Percentiles rank a stretch among this genome's conserved stretches.
phyloP scores from a whole-genome alignment of 2,888 invertebrate species.

The Athalia cordata region DNA sequence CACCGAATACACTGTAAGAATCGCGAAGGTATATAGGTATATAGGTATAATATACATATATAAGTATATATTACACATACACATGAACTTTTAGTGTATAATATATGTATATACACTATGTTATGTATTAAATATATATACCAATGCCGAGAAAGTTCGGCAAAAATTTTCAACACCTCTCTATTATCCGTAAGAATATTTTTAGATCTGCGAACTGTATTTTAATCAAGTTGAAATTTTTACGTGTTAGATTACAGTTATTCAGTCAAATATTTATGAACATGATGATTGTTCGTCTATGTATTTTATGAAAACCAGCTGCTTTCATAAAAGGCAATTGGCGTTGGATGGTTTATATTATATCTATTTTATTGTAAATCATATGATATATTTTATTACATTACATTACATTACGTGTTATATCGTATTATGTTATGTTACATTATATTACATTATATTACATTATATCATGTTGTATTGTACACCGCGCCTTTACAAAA shows the following conservation, averaged over 20 bases:
- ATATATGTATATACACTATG: too few species aligned
- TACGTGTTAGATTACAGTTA: too few species aligned
- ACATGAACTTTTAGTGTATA: too few species aligned
- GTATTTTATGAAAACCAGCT: constrained; percentile 23
- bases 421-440: constrained; percentile 69
- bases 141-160: too few species aligned
- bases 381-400: constrained; percentile 26
- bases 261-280: too few species aligned
- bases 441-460: constrained; percentile 61
- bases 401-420: neutral
- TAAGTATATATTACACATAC: too few species aligned
- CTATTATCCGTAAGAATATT: too few species aligned
- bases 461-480: constrained; percentile 40
- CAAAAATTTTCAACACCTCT: too few species aligned
- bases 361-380: constrained; percentile 13
- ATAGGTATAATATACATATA: too few species aligned
- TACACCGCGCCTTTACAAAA: constrained; percentile 56
- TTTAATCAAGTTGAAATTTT: too few species aligned
- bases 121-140: too few species aligned
- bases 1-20: neutral
- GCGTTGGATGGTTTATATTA: constrained; percentile 20
- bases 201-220: too few species aligned
- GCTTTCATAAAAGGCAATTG: constrained; percentile 25
- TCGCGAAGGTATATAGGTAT: neutral
- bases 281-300: neutral